Evolutionary conservation across 2,888 invertebrate species (phyloP).

Genomic region (Microctonus aethiopoides): DNA sequence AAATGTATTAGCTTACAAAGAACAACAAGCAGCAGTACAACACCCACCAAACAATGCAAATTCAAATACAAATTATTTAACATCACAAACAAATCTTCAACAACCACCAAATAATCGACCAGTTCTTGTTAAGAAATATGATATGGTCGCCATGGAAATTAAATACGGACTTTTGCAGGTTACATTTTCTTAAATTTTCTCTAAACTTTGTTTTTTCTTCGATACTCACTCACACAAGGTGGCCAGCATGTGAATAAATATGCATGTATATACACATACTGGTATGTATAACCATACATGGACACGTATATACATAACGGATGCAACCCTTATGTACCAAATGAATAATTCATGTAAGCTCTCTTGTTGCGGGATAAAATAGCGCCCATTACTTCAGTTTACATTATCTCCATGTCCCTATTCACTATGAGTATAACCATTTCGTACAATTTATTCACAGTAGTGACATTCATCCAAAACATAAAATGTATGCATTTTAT

Average conservation of each 20-base stretch:
- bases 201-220: background rate
- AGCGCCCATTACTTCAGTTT: background rate
- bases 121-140: constrained; percentile 81
- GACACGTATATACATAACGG: too few relatives aligned
- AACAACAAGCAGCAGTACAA: constrained; percentile 68
- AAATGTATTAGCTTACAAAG: constrained; percentile 87
- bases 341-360: constrained; percentile 10
- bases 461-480: constrained; percentile 18
- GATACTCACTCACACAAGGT: too few relatives aligned
- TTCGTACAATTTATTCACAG: constrained; percentile 28
- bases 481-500: constrained; percentile 56
- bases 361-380: background rate
- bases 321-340: constrained; percentile 3
- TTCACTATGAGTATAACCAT: constrained; percentile 19
- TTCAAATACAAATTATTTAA: constrained; percentile 41
- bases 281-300: too few relatives aligned
- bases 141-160: constrained; percentile 91
- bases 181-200: constrained; percentile 37
- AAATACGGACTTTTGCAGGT: constrained; percentile 95
- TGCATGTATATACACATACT: background rate
- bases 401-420: background rate
- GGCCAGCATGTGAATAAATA: background rate
- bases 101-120: constrained; percentile 67
- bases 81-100: constrained; percentile 56
- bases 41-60: constrained; percentile 51